A percentile compares a stretch with the other conserved stretches of the same genome.
Conservation (phyloP, 2,888 invertebrate genomes). For the Hetaerina titia region DNA sequence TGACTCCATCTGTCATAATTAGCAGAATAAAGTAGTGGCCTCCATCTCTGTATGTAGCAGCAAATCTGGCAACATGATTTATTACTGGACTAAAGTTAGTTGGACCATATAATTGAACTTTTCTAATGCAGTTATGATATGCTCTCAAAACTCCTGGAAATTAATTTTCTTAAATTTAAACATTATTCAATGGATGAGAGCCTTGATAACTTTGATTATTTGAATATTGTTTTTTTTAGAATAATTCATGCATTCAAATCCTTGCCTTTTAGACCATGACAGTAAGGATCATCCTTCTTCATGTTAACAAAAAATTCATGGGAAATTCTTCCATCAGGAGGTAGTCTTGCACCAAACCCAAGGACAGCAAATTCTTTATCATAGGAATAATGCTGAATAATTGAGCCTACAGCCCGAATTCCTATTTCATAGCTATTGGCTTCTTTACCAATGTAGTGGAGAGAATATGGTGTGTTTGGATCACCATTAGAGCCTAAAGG, state of each 20-base stretch:
- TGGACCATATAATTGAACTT: slow-evolving; percentile 80
- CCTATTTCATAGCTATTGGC: slow-evolving; percentile 77
- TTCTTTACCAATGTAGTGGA: slow-evolving; percentile 76
- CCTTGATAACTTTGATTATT: not conserved
- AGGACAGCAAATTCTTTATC: slow-evolving; percentile 78
- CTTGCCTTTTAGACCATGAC: slow-evolving; percentile 76
- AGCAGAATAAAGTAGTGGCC: slow-evolving; percentile 80
- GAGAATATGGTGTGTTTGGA: slow-evolving; percentile 75
- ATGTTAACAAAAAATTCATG: slow-evolving; percentile 79
- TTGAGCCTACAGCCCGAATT: slow-evolving; percentile 76
- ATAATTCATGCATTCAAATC: not conserved
- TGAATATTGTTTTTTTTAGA: not conserved
- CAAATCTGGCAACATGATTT: slow-evolving; percentile 78
- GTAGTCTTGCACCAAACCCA: slow-evolving; percentile 78
- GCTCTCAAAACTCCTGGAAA: slow-evolving; percentile 78
- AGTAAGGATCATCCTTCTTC: slow-evolving; percentile 79
- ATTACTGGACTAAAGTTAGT: slow-evolving; percentile 82
- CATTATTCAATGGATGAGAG: not conserved
- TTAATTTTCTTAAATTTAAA: slow-evolving; percentile 69
- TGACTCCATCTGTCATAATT: slow-evolving; percentile 82
- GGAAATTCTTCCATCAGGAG: slow-evolving; percentile 76
- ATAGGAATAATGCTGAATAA: slow-evolving; percentile 78
- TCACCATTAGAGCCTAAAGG: slow-evolving; percentile 77
- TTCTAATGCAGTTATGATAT: slow-evolving; percentile 78
- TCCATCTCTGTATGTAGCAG: slow-evolving; percentile 77